Conservation (phyloP, 92 coral and sea anemone genomes). For the Heteractis magnifica region DNA sequence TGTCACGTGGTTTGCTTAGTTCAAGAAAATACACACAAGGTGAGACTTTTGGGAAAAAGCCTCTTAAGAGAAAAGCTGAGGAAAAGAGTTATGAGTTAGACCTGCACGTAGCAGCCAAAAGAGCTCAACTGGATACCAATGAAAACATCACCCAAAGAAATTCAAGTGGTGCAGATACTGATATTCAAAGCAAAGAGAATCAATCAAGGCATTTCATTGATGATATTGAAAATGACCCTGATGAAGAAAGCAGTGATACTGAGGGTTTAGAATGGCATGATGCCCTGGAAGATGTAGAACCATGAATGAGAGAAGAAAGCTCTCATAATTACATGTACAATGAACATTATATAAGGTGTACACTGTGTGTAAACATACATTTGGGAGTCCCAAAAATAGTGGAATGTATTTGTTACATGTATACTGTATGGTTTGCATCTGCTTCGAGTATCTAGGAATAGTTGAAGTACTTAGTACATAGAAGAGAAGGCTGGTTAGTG, state of each 20-base stretch:
- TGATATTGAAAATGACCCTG: not conserved
- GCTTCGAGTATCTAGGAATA: no score
- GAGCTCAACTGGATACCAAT: not conserved
- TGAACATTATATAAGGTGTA: not conserved
- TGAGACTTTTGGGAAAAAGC: not conserved
- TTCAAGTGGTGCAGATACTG: not conserved
- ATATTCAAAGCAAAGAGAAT: not conserved
- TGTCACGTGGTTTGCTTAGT: constrained; percentile 1
- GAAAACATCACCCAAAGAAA: not conserved
- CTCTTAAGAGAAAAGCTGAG: not conserved
- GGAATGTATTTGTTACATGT: no score
- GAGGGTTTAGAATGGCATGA: constrained; percentile 14
- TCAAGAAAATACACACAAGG: not conserved
- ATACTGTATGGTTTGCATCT: no score
- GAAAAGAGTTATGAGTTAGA: not conserved
- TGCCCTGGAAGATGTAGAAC: constrained; percentile 4
- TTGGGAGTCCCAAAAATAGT: no score
- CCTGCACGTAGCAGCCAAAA: not conserved
- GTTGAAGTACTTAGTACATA: no score
- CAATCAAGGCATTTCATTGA: not conserved
- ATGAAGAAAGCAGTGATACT: not conserved
- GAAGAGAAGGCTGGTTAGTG: no score
- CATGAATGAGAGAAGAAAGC: not conserved
- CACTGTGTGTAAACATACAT: not conserved
- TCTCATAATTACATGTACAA: no score